Base-by-base conservation (phyloP, 2,113 vertebrate species). In the Peromyscus leucopus region DNA sequence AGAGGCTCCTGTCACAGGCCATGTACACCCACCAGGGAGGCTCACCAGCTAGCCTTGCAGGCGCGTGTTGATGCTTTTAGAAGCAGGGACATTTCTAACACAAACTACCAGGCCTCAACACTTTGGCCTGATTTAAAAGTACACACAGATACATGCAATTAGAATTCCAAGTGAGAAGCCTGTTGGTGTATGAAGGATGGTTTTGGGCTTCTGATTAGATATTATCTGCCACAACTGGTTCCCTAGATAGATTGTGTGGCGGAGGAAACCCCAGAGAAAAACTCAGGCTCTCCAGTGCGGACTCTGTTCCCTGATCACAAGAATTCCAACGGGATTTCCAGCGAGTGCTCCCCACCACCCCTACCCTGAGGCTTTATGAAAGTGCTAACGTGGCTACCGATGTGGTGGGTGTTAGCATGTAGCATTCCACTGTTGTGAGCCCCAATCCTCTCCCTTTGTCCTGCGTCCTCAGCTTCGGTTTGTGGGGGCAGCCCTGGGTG, bases 181-280 rank as follows among this genome's bases (percentile, higher is more conserved):
- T 51, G 36, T 2, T 26, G 36, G 28, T 39, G 10, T 84, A 39
- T 26, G 36, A 82, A 78, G 82, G 89, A 59, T 17, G 19, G 17
- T 78, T 19, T 36, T 33, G 21, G 7, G 2, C 78, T 31, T 71
- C 46, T 63, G 61, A 93, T 36, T 24, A 42, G 69, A 55, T 55
- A 93, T 71, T 22, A 46, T 90, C 61, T n/a, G 36, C 33, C 74
- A 55, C 24, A 69, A 21, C 69, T 87, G 39, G 33, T 88, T 96
- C 91, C 76, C 85, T 76, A 63, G 65, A 17, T 42, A 72, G 46
- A 21, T 82, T 88, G 95, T 55, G 80, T 74, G 65, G 55, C 57
- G 75, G 83, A 96, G 92, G 55, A 91, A 89, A 69, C 65, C 89
- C 95, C n/a, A 46, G 67, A n/a, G 83, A 79, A 90, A 42, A 28